Evolutionary conservation across 2,113 vertebrate genomes (phyloP).

Genomic region (Pleuronectes platessa): DNA sequence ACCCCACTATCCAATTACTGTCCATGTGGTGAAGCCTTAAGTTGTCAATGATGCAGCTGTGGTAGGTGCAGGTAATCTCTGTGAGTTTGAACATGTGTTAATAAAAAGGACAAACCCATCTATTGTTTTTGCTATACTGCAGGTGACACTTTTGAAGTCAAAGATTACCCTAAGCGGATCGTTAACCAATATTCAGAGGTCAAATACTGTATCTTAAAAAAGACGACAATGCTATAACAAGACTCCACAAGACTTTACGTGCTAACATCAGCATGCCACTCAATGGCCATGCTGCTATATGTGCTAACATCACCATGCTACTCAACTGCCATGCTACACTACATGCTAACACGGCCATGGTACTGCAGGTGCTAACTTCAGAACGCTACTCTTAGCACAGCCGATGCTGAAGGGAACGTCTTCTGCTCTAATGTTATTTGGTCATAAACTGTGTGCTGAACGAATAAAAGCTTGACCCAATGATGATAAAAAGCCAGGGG

Average conservation of each 20-base stretch:
- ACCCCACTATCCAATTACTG: constrained; percentile 48
- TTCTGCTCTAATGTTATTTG: not conserved
- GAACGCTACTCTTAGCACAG: not conserved
- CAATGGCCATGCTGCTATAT: too few species aligned
- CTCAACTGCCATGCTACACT: too few species aligned
- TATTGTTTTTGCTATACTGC: not conserved
- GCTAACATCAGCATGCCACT: not conserved
- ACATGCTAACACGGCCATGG: too few species aligned
- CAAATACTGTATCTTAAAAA: too few species aligned
- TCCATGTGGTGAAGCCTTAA: constrained; percentile 21
- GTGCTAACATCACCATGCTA: too few species aligned
- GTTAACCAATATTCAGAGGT: not conserved
- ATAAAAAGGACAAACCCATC: not conserved
- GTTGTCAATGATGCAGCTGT: constrained; percentile 39
- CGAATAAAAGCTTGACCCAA: not conserved
- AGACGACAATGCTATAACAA: not conserved
- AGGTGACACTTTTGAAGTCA: not conserved
- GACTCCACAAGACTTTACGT: not conserved
- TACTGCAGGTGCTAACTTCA: too few species aligned
- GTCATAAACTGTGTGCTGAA: not conserved
- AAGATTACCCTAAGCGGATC: not conserved
- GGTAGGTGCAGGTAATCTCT: not conserved
- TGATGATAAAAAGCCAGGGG: not conserved
- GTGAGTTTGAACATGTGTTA: constrained; percentile 3
- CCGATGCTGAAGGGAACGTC: not conserved